These are phyloP conservation scores for Actinemys pallida DNA, from an alignment of 2,113 vertebrate species.

Conservation along the genomic window DNA sequence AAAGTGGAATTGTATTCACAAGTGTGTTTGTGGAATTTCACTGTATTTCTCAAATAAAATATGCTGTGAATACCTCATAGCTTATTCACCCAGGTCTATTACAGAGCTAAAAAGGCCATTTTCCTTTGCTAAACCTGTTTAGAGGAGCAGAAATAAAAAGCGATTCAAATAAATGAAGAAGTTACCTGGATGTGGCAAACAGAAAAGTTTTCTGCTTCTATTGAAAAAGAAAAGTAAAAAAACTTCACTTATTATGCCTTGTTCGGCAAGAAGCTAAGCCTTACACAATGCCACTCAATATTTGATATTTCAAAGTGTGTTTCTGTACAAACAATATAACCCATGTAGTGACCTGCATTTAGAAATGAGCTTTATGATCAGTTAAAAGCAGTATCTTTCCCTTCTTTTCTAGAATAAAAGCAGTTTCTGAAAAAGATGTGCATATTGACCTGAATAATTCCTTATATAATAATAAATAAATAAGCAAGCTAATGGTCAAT, in stretches of 20 bases:
- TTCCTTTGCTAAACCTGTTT: not conserved
- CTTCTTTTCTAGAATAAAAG: not conserved
- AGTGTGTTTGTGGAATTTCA: not conserved
- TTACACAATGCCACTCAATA: slow-evolving; percentile 29
- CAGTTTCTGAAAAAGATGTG: not conserved
- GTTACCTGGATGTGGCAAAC: slow-evolving; percentile 70
- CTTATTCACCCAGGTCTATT: not conserved
- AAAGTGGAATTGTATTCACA: not conserved
- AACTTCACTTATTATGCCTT: slow-evolving; percentile 29
- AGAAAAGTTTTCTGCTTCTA: slow-evolving; percentile 56
- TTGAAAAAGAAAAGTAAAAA: slow-evolving; percentile 64
- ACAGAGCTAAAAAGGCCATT: not conserved
- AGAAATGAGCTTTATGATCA: slow-evolving; percentile 21
- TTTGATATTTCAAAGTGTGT: slow-evolving; percentile 19
- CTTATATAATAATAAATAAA: not conserved
- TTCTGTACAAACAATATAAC: not conserved
- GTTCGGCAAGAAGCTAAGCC: slow-evolving; percentile 36
- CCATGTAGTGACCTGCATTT: not conserved
- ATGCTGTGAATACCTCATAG: not conserved
- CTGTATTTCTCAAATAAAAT: not conserved
- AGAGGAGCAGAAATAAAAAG: not conserved
- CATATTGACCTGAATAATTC: not conserved
- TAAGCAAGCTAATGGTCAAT: accelerated
- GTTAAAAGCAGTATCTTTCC: slow-evolving; percentile 47
- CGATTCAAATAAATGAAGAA: slow-evolving; percentile 8